These are phyloP conservation scores for Trachelus tabidus DNA, from an alignment of 2,888 invertebrate species.

Conservation along the genomic window DNA sequence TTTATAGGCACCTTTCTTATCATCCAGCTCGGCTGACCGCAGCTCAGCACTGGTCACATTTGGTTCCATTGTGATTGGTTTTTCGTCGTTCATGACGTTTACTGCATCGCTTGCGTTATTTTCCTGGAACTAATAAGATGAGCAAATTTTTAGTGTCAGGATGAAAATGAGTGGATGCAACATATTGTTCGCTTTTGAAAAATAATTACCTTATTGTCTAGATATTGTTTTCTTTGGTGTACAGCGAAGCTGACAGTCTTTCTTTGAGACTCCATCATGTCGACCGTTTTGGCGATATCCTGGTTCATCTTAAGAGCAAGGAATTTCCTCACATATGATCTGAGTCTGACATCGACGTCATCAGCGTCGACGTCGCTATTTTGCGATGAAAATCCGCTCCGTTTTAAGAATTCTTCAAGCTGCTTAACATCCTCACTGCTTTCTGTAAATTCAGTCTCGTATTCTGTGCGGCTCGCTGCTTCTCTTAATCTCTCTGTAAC, in stretches of 20 bases:
- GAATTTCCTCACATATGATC: conserved; percentile 78
- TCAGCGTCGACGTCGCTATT: conserved; percentile 76
- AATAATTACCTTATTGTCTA: conserved; percentile 65
- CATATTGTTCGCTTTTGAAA: conserved; percentile 66
- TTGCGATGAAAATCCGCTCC: conserved; percentile 74
- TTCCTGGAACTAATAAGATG: conserved; percentile 12
- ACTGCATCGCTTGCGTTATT: conserved; percentile 30
- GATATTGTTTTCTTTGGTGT: conserved; percentile 66
- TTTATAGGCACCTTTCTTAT: conserved; percentile 70
- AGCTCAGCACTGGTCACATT: conserved; percentile 57
- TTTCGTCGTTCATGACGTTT: conserved; percentile 36
- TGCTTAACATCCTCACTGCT: conserved; percentile 74
- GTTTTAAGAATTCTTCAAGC: conserved; percentile 77
- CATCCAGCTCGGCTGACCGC: conserved; percentile 70
- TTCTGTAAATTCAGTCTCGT: conserved; percentile 46
- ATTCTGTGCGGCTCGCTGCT: conserved; percentile 39
- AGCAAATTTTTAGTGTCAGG: not conserved
- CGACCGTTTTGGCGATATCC: conserved; percentile 73
- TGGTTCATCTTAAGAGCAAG: conserved; percentile 78
- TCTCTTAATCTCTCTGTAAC: conserved; percentile 52
- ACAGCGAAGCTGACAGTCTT: conserved; percentile 84
- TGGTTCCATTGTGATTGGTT: conserved; percentile 36
- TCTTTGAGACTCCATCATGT: conserved; percentile 70
- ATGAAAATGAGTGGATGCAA: not conserved
- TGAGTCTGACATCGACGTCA: conserved; percentile 78